Base-by-base conservation (phyloP, 1,140 invertebrate species). In the Drosophila willistoni region DNA sequence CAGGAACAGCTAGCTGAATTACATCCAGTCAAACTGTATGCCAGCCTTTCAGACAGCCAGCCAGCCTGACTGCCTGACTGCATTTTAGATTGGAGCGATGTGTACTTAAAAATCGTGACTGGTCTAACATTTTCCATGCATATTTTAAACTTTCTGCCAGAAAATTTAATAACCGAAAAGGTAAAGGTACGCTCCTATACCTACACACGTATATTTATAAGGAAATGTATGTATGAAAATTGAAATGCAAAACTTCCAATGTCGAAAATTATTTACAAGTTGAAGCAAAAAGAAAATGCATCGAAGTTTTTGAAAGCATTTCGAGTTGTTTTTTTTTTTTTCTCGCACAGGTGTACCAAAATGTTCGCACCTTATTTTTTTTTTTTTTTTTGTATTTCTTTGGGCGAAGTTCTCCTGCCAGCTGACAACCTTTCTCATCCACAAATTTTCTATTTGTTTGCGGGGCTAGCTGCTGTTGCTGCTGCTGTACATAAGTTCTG, bases 81-180 rank as follows among this genome's bases (percentile, higher is more conserved):
- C 39, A 64, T 44, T 44, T 44, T 54, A 47, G 29, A 64, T 64
- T 62, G 34, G 14, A n/a, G 61, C 61, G 42, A 25, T 42, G 10
- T 62, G 36, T 47, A 64, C 62, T 64, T 64, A 64, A 64, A 64
- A 51, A 64, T 51, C 62, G 42, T 64, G 62, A 64, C 62, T 64
- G 42, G 62, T 47, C 60, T 33, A 33, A 33, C 62, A 44, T 62
- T 62, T 62, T 44, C 36, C 60, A 62, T 44, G 60, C 60, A 62
- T 62, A 29, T 62, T 59, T 59, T 59, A 59, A 51, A 51, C 44
- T 51, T 59, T 25, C 7, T 36, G 33, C 33, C 14, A 34, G 34
- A 39, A 56, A 59, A 59, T 59, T 59, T 59, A 59, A 59, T 59
- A 62, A 62, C 22, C 19, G 22, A 17, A 62, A 62, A 59, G 29